These are phyloP conservation scores for Drosophila colorata DNA, from an alignment of 2,888 invertebrate genomes.

Conservation along the genomic window DNA sequence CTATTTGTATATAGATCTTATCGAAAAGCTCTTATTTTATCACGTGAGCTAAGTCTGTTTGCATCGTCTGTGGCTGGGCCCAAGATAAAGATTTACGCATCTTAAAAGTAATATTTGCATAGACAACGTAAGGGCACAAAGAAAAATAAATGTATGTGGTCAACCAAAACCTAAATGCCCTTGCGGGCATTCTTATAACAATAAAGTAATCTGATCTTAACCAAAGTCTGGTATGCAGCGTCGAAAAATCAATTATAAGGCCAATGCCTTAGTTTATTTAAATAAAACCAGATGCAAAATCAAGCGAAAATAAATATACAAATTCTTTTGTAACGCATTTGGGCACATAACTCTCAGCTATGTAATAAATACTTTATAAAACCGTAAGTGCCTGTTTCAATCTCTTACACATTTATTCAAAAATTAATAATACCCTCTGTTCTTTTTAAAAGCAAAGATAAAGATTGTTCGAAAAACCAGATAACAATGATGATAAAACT, in stretches of 20 bases:
- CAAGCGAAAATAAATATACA: background rate
- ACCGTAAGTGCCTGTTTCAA: background rate
- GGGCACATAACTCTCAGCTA: too few species aligned
- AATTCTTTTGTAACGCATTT: background rate
- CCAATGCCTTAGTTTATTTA: too few species aligned
- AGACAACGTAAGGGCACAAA: background rate
- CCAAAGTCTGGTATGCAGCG: background rate
- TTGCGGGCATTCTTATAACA: background rate
- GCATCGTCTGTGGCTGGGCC: conserved; percentile 26
- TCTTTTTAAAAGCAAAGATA: background rate
- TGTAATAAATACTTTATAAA: background rate
- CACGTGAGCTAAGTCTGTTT: conserved; percentile 10
- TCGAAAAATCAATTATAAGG: too few species aligned
- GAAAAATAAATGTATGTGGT: too few species aligned
- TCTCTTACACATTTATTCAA: background rate
- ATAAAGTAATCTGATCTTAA: background rate
- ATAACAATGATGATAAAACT: conserved; percentile 4
- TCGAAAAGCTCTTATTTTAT: conserved; percentile 30
- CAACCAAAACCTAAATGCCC: background rate
- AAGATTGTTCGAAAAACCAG: background rate
- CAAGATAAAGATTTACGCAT: conserved; percentile 4
- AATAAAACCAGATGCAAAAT: too few species aligned
- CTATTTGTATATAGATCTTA: conserved; percentile 40
- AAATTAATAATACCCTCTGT: background rate
- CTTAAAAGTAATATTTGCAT: conserved; percentile 21